Conservation (phyloP, 2,888 invertebrate genomes). For the Ormyrus rosae region DNA sequence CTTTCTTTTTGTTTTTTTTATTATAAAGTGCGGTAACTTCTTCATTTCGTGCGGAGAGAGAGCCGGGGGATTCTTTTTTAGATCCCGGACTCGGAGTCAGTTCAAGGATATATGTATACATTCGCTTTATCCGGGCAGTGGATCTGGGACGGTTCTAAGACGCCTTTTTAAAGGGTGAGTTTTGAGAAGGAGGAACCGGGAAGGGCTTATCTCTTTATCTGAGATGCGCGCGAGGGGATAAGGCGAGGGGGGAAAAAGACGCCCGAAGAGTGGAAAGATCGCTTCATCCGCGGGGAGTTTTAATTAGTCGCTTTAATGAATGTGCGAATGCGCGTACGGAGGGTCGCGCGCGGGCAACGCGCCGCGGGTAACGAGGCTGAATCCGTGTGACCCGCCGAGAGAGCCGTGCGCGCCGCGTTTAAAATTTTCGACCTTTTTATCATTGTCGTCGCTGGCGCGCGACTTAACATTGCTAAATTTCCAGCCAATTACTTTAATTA, state of each 20-base stretch:
- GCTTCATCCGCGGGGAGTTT: conserved; percentile 32
- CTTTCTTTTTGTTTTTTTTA: conserved; percentile 10
- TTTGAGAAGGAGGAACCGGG: no score
- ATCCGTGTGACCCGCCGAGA: conserved; percentile 5
- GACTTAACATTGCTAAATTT: neutral
- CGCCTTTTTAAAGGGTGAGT: conserved; percentile 15
- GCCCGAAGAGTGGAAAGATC: neutral
- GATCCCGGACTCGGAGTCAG: conserved; percentile 12
- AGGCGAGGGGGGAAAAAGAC: no score
- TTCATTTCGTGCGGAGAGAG: conserved; percentile 47
- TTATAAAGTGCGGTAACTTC: conserved; percentile 40
- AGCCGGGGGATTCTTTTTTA: conserved; percentile 37
- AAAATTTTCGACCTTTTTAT: neutral
- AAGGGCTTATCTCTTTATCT: no score
- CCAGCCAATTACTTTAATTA: conserved; percentile 31
- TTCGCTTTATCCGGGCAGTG: neutral
- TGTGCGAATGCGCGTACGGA: conserved; percentile 14
- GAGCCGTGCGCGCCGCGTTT: neutral
- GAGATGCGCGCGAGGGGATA: no score
- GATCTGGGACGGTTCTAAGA: conserved; percentile 15
- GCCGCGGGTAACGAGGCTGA: no score
- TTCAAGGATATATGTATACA: no score
- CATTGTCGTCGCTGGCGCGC: neutral
- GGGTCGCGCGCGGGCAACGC: no score
- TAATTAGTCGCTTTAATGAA: conserved; percentile 33